These are phyloP conservation scores for Drosophila limbata DNA, from an alignment of 2,888 invertebrate genomes.

Conservation along the genomic window DNA sequence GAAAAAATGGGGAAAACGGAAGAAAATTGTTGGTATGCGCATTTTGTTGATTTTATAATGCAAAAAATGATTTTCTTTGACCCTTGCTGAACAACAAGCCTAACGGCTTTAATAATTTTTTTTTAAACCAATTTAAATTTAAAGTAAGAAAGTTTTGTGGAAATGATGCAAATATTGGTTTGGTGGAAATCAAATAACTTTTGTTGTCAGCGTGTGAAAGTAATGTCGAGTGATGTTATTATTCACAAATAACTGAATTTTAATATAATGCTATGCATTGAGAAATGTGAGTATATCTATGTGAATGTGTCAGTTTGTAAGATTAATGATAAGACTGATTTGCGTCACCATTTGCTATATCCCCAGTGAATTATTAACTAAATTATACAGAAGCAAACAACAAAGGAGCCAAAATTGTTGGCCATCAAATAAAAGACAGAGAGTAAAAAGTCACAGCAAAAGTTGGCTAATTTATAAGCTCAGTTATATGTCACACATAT, in stretches of 20 bases:
- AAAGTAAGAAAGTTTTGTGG: background rate
- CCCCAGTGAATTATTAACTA: conserved; percentile 60
- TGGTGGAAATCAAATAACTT: background rate
- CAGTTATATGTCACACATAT: conserved; percentile 6
- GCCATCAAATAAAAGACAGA: conserved; percentile 26
- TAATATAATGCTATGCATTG: conserved; percentile 18
- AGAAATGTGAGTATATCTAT: background rate
- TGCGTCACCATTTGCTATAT: conserved; percentile 16
- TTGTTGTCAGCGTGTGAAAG: background rate
- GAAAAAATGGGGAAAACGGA: conserved; percentile 7
- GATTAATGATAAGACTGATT: conserved; percentile 42
- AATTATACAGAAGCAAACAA: conserved; percentile 59
- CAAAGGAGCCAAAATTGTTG: conserved; percentile 33
- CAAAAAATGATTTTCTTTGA: conserved; percentile 5
- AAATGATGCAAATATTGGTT: background rate
- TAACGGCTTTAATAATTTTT: conserved; percentile 37
- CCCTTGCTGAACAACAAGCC: background rate
- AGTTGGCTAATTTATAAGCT: conserved; percentile 49
- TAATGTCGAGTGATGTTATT: conserved; percentile 22
- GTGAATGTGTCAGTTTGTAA: conserved; percentile 17
- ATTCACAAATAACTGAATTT: conserved; percentile 14
- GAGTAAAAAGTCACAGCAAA: conserved; percentile 39
- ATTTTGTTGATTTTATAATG: conserved; percentile 10
- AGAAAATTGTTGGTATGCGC: conserved; percentile 32
- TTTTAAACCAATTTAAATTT: conserved; percentile 34